These are phyloP conservation scores for Merluccius polli DNA, from an alignment of 2,797 vertebrate species.

Conservation along the genomic window DNA sequence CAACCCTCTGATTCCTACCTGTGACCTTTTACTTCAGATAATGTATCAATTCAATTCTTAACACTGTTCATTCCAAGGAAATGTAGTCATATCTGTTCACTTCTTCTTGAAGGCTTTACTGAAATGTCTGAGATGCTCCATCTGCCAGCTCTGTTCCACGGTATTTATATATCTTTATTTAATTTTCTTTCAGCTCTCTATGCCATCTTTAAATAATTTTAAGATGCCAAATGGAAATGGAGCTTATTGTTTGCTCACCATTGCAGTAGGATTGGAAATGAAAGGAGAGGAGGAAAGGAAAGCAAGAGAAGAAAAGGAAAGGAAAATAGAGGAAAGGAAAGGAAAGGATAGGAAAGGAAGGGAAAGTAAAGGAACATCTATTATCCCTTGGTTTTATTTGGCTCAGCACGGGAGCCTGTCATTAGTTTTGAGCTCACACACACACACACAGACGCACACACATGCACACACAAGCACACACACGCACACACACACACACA, in stretches of 20 bases:
- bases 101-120: neutral
- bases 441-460: no score
- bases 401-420: slow-evolving; percentile 39
- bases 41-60: no score
- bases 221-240: slow-evolving; percentile 25
- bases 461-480: no score
- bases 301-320: slow-evolving; percentile 11
- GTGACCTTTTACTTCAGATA: no score
- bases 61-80: neutral
- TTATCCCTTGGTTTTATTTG: slow-evolving; percentile 41
- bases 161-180: neutral
- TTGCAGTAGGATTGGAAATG: slow-evolving; percentile 7
- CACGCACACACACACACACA: no score
- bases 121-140: slow-evolving; percentile 37
- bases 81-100: slow-evolving; percentile 2
- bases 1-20: no score
- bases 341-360: neutral
- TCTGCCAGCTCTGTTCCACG: neutral
- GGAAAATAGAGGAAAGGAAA: slow-evolving; percentile 7
- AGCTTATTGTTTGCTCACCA: slow-evolving; percentile 19
- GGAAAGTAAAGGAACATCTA: slow-evolving; percentile 16
- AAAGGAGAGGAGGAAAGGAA: slow-evolving; percentile 13
- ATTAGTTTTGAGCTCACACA: slow-evolving; percentile 40
- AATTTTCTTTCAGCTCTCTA: neutral
- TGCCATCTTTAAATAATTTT: slow-evolving; percentile 6